Evolutionary conservation across 2,797 vertebrate species (phyloP).

Genomic region (Tiaroga cobitis): DNA sequence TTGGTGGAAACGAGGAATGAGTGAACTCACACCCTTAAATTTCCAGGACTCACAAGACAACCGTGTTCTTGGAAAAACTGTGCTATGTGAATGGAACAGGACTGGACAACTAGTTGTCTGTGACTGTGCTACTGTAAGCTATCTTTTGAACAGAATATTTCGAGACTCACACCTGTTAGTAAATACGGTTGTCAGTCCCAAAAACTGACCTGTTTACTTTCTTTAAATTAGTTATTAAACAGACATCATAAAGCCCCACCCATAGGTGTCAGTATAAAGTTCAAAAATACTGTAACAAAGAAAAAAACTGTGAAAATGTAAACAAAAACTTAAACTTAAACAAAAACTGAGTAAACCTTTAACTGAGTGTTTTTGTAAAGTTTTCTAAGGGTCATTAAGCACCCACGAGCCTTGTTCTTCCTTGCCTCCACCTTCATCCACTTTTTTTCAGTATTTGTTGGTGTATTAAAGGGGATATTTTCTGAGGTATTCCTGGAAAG

Average conservation of each 20-base stretch:
- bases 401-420: not conserved
- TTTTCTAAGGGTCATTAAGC: slow-evolving; percentile 1
- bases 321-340: not conserved
- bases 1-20: too few relatives aligned
- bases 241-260: too few relatives aligned
- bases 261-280: not conserved
- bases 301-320: not conserved
- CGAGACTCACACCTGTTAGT: not conserved
- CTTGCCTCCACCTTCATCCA: not conserved
- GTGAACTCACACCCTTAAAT: not conserved
- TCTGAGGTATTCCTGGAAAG: not conserved
- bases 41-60: not conserved
- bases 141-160: not conserved
- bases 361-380: not conserved
- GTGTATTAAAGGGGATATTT: not conserved
- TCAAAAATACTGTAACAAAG: not conserved
- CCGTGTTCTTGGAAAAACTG: not conserved
- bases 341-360: not conserved
- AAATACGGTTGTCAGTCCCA: not conserved
- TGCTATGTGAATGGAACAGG: not conserved
- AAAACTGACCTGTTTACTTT: not conserved
- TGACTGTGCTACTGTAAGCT: not conserved
- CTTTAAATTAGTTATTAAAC: not conserved
- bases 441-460: not conserved
- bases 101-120: not conserved